A percentile compares a stretch with the other conserved stretches of the same genome.
These are phyloP conservation scores for Eupeodes luniger DNA, from an alignment of 2,888 invertebrate species.

Conservation along the genomic window DNA sequence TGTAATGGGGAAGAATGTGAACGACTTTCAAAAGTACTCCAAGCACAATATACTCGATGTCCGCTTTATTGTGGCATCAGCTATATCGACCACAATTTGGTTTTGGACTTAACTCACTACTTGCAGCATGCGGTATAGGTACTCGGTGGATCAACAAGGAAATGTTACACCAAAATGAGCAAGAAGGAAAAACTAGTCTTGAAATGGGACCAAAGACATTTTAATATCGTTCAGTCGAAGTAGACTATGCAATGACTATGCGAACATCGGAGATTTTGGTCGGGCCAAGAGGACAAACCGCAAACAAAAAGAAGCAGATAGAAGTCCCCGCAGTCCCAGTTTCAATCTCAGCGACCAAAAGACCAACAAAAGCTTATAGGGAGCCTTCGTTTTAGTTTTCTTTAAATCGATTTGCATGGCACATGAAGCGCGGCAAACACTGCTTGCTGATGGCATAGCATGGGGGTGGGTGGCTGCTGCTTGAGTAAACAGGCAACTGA, in stretches of 20 bases:
- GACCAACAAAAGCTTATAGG: slow-evolving; percentile 42
- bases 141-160: slow-evolving; percentile 73
- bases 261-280: slow-evolving; percentile 55
- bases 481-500: slow-evolving; percentile 57
- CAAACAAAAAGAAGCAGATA: slow-evolving; percentile 20
- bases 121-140: slow-evolving; percentile 20
- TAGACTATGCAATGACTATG: slow-evolving; percentile 43
- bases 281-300: slow-evolving; percentile 44
- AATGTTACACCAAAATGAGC: slow-evolving; percentile 68
- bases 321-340: neutral
- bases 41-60: slow-evolving; percentile 53
- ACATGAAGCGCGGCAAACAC: slow-evolving; percentile 52
- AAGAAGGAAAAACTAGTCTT: slow-evolving; percentile 39
- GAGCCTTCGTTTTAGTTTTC: slow-evolving; percentile 56
- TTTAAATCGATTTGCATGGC: slow-evolving; percentile 71
- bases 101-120: slow-evolving; percentile 10
- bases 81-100: slow-evolving; percentile 43
- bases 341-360: slow-evolving; percentile 25
- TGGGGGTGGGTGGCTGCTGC: slow-evolving; percentile 64
- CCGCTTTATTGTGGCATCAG: slow-evolving; percentile 47
- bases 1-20: slow-evolving; percentile 44
- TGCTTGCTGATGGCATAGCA: slow-evolving; percentile 3
- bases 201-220: slow-evolving; percentile 71
- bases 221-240: slow-evolving; percentile 71
- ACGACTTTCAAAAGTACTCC: slow-evolving; percentile 70